Evolutionary conservation across 2,797 vertebrate genomes (phyloP).

Genomic region (Synanceia verrucosa): DNA sequence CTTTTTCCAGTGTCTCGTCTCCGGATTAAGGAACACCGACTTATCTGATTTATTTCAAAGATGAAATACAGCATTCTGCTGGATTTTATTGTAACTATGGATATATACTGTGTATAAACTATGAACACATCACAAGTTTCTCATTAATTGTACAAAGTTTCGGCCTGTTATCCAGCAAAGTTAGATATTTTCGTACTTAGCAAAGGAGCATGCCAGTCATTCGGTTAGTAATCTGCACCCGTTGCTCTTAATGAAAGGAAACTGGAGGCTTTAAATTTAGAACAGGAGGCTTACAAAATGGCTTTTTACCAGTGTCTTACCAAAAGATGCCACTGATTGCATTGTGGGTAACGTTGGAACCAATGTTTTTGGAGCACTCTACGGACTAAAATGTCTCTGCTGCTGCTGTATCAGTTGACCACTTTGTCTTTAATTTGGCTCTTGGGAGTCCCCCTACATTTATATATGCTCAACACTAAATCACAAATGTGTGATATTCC

Average conservation of each 20-base stretch:
- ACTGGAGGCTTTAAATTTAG: background rate
- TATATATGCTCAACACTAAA: background rate
- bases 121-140: too few relatives aligned
- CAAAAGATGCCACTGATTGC: background rate
- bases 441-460: background rate
- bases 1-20: background rate
- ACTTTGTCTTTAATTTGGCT: background rate
- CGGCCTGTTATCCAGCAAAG: too few relatives aligned
- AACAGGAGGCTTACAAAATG: background rate
- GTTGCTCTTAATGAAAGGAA: background rate
- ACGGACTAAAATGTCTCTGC: background rate
- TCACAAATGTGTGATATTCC: background rate
- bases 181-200: too few relatives aligned
- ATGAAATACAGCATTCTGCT: background rate
- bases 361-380: background rate
- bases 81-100: fast-evolving
- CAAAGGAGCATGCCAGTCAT: too few relatives aligned
- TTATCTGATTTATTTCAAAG: background rate
- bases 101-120: background rate
- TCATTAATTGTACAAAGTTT: background rate
- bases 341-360: background rate
- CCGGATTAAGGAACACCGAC: background rate
- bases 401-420: background rate
- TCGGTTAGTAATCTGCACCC: too few relatives aligned
- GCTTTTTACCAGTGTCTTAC: background rate